Base-by-base conservation (phyloP, 2,797 vertebrate genomes). In the Atherinosoma microstoma region DNA sequence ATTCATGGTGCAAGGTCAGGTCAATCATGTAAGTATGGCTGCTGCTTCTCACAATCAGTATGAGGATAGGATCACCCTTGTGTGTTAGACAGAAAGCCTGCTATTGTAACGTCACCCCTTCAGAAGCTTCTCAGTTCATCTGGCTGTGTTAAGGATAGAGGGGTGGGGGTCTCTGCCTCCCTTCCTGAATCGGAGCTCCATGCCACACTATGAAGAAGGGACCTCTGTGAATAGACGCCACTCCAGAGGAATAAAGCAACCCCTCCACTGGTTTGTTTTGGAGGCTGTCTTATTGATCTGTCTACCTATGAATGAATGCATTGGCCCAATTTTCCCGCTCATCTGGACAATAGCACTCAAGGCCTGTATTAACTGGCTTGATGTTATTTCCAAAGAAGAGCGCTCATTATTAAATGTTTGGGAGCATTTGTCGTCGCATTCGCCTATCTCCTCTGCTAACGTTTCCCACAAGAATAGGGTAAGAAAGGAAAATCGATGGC, bases 211-310 rank as follows among this genome's bases (percentile, higher is more conserved):
- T 73, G 76, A 77, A 86, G 88, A 91, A 87, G 75, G 75, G 74
- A 88, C 75, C 71, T 66, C 58, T 12, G 72, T 94, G 92, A 94
- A 94, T 93, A 79, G 92, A 76, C 67, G 58, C 89, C 85, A 88
- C 91, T 93, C 86, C 69, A 80, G 75, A 73, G 73, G 88, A 88
- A 93, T 87, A 93, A 94, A 94, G 82, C 84, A 86, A 72, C 84
- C 90, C 89, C 92, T 94, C 88, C 84, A 91, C 80, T 73, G 90
- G 92, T 94, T 93, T 94, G 92, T 95, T 94, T 94, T 93, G 92
- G 92, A 93, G 92, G 91, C 91, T 89, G 88, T 94, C 91, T 93
- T 92, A 94, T 93, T 94, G 92, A 94, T 94, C 92, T 85, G 88
- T 90, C 90, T 87, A 90, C 88, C 89, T 89, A 84, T 73, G 82